Conservation (phyloP, 1,140 invertebrate species). For the Globodera ellingtonae region DNA sequence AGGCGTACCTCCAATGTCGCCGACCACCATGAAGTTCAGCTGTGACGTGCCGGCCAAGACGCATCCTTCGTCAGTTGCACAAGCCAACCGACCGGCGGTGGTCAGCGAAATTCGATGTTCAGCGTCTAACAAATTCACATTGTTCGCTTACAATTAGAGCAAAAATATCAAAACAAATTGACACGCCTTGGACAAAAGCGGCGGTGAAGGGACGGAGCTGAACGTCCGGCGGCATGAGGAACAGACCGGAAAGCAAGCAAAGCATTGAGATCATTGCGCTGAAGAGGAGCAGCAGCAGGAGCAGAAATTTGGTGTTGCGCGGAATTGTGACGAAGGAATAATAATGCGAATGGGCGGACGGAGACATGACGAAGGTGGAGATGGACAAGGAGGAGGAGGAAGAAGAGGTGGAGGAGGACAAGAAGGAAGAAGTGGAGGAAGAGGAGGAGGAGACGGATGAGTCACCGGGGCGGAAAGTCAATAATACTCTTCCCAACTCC, state of each 20-base stretch:
- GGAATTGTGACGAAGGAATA: neutral
- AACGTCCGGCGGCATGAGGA: neutral
- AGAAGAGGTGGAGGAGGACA: no score
- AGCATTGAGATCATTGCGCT: slow-evolving; percentile 14
- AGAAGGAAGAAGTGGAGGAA: no score
- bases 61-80: slow-evolving; percentile 33
- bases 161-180: neutral
- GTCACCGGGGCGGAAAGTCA: no score
- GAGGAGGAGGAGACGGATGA: no score
- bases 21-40: slow-evolving; percentile 53
- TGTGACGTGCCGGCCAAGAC: neutral
- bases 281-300: neutral
- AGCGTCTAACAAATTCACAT: neutral
- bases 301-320: neutral
- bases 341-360: neutral
- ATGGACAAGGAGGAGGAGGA: no score
- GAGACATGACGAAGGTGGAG: neutral
- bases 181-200: neutral
- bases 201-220: neutral
- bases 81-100: slow-evolving; percentile 30
- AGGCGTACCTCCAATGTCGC: slow-evolving; percentile 56
- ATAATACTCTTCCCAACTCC: no score
- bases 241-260: neutral
- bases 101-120: slow-evolving; percentile 22
- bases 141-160: neutral